Evolutionary conservation across 2,888 invertebrate genomes (phyloP).

Genomic region (Andrena fulva): DNA sequence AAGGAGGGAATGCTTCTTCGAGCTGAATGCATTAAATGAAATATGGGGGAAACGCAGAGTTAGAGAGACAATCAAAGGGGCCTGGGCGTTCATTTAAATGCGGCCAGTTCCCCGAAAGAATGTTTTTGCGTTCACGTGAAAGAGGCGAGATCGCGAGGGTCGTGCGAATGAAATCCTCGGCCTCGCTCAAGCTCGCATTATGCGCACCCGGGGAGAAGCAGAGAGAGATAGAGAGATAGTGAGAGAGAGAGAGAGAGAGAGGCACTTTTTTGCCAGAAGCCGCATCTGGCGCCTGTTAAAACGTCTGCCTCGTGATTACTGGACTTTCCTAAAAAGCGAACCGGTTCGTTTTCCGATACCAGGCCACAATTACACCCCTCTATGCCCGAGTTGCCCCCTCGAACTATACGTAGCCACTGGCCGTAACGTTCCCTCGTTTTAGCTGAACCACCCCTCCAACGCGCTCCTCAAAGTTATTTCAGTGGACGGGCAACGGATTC

Average conservation of each 20-base stretch:
- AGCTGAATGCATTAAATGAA: conserved; percentile 27
- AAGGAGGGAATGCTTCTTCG: background rate
- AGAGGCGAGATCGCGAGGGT: conserved; percentile 38
- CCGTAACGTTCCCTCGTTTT: conserved; percentile 11
- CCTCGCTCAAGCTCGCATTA: conserved; percentile 52
- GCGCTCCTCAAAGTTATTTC: background rate
- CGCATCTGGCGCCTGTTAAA: conserved; percentile 59
- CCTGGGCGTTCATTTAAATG: conserved; percentile 24
- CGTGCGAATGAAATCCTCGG: conserved; percentile 52
- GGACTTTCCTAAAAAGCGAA: conserved; percentile 53
- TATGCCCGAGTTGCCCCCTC: background rate
- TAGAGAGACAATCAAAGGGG: conserved; percentile 24
- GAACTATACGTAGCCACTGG: background rate
- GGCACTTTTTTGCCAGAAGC: conserved; percentile 42
- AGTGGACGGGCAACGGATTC: background rate
- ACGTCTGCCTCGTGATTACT: conserved; percentile 25
- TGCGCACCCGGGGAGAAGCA: conserved; percentile 31
- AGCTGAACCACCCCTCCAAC: conserved; percentile 2
- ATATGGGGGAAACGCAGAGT: conserved; percentile 19
- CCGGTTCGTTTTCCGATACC: conserved; percentile 54
- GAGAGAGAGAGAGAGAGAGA: background rate
- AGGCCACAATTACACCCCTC: conserved; percentile 31
- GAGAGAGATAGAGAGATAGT: background rate
- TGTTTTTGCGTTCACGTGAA: conserved; percentile 35
- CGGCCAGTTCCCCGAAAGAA: conserved; percentile 19